Conservation (phyloP, 2,113 vertebrate genomes). For the Dermatemys mawii region DNA sequence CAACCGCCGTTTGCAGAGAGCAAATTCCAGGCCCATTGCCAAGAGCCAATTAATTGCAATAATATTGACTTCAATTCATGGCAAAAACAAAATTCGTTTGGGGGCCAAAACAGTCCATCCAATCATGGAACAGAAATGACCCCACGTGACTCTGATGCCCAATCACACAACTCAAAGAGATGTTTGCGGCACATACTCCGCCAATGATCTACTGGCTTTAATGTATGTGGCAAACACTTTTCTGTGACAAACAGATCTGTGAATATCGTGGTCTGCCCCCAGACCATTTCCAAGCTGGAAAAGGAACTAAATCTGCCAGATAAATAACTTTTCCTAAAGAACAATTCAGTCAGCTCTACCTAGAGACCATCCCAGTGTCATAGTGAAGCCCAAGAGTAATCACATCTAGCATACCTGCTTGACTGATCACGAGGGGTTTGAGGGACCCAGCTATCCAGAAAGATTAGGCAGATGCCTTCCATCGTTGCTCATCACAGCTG, state of each 20-base stretch:
- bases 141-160: neutral
- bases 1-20: neutral
- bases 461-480: neutral
- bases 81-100: neutral
- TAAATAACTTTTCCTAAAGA: rapidly evolving
- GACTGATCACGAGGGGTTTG: rapidly evolving
- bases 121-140: neutral
- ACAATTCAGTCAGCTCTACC: neutral
- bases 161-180: neutral
- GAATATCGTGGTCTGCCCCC: neutral
- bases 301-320: rapidly evolving
- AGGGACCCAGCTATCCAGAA: neutral
- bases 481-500: rapidly evolving
- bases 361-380: rapidly evolving
- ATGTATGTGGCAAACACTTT: neutral
- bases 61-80: neutral
- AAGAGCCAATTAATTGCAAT: neutral
- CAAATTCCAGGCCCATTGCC: neutral
- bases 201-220: neutral
- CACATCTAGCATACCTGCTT: rapidly evolving
- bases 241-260: neutral
- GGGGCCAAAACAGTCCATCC: neutral
- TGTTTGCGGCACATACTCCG: neutral
- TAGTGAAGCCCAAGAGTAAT: neutral
- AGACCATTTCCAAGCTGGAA: neutral